These are phyloP conservation scores for Molossus alvarezi DNA, from an alignment of 2,797 vertebrate species.

Conservation along the genomic window DNA sequence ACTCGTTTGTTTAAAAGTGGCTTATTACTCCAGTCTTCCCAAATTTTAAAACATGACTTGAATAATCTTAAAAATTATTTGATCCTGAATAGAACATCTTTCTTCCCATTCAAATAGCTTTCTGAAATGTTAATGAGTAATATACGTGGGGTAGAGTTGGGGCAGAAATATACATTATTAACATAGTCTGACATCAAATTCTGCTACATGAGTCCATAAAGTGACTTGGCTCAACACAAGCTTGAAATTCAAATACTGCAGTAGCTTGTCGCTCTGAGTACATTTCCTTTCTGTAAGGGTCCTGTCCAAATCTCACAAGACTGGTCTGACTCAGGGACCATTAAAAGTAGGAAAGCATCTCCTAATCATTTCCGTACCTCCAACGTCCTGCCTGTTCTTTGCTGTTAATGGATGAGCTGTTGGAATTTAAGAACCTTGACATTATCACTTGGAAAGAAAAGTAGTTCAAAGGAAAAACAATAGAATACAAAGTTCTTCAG, in stretches of 20 bases:
- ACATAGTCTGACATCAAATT: conserved; percentile 48
- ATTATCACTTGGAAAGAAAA: conserved; percentile 83
- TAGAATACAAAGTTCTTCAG: conserved; percentile 71
- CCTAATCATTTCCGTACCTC: conserved; percentile 86
- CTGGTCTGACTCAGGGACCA: conserved; percentile 83
- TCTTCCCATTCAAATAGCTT: conserved; percentile 63
- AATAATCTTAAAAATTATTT: conserved; percentile 68
- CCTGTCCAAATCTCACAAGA: conserved; percentile 80
- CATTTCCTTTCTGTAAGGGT: conserved; percentile 76
- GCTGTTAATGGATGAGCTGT: conserved; percentile 86
- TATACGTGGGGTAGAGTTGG: not conserved
- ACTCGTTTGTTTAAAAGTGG: not conserved
- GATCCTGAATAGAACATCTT: conserved; percentile 50
- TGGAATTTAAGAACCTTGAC: conserved; percentile 83
- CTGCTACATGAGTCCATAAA: conserved; percentile 9
- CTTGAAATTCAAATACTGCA: conserved; percentile 79
- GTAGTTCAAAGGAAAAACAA: conserved; percentile 80
- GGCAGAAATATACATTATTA: not conserved
- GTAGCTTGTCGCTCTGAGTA: conserved; percentile 63
- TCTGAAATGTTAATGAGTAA: conserved; percentile 55
- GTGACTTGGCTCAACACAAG: not conserved
- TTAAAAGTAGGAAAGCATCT: conserved; percentile 77
- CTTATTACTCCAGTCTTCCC: not conserved
- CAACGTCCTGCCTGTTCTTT: conserved; percentile 80
- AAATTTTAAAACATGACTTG: conserved; percentile 56